phyloP scores from a whole-genome alignment of 2,888 invertebrate species.

The Auanema freiburgensis region DNA sequence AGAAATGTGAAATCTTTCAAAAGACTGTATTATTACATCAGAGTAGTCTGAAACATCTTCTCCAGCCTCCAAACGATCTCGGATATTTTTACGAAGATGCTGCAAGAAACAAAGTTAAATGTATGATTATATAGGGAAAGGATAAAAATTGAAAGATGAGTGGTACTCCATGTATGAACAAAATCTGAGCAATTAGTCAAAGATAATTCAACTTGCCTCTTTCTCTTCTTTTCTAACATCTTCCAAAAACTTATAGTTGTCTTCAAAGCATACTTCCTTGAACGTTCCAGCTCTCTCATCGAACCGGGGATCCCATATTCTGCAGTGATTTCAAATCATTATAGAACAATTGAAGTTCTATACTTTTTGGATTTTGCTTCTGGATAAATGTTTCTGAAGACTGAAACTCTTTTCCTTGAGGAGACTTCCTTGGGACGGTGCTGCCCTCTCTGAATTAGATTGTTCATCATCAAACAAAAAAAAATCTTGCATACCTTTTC shows the following conservation, averaged over 20 bases:
- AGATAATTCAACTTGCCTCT: constrained; percentile 26
- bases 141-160: constrained; percentile 1
- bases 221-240: constrained; percentile 49
- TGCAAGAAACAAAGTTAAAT: constrained; percentile 12
- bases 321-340: constrained; percentile 13
- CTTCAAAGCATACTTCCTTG: constrained; percentile 49
- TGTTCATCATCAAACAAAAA: not conserved
- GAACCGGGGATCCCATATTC: constrained; percentile 58
- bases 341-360: not conserved
- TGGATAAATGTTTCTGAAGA: constrained; percentile 25
- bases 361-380: constrained; percentile 6
- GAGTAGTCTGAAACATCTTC: constrained; percentile 3
- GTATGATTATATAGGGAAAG: not conserved
- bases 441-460: constrained; percentile 26
- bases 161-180: not conserved
- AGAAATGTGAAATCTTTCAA: constrained; percentile 2
- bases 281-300: constrained; percentile 51
- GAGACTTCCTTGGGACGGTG: constrained; percentile 57
- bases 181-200: not conserved
- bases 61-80: not conserved
- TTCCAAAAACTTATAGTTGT: constrained; percentile 55
- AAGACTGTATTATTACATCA: not conserved
- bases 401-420: constrained; percentile 47
- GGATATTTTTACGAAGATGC: constrained; percentile 23
- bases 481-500: not conserved